Percentiles rank a stretch among this genome's conserved stretches.
Evolutionary conservation across 2,797 vertebrate genomes (phyloP).

Genomic region (Alcedo quadribrachys): DNA sequence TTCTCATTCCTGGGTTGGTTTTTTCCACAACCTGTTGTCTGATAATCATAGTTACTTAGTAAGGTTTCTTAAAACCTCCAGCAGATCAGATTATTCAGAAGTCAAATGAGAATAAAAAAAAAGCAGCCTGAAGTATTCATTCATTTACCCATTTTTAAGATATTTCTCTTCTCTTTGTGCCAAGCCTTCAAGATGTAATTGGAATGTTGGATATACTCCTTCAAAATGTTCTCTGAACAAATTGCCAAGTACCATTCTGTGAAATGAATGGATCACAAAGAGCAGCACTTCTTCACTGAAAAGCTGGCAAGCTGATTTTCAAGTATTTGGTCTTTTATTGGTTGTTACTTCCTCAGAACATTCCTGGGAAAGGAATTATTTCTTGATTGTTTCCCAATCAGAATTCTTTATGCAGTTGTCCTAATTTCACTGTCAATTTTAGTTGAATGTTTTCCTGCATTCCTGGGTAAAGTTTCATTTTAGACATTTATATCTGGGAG

Average conservation of each 20-base stretch:
- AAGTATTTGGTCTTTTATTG: neutral
- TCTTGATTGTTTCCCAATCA: neutral
- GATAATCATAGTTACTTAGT: neutral
- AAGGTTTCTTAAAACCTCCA: neutral
- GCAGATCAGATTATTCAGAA: neutral
- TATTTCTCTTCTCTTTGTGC: neutral
- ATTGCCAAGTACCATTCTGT: neutral
- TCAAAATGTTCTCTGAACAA: conserved; percentile 28
- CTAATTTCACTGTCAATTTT: neutral
- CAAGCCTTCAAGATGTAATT: neutral
- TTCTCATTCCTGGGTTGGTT: neutral
- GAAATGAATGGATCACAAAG: neutral
- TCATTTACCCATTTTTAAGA: conserved; percentile 21
- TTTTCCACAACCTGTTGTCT: conserved; percentile 13
- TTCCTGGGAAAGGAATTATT: neutral
- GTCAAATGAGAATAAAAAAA: neutral
- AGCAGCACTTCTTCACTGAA: neutral
- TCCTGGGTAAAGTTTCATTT: neutral
- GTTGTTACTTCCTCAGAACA: neutral
- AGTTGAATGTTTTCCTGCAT: neutral
- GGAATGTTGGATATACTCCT: conserved; percentile 27
- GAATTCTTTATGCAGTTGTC: neutral
- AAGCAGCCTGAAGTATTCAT: conserved; percentile 1
- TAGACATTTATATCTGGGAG: neutral
- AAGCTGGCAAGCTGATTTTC: neutral